A percentile compares a stretch with the other conserved stretches of the same genome.
These are phyloP conservation scores for Bellardia pandia DNA, from an alignment of 2,888 invertebrate genomes.

Conservation along the genomic window DNA sequence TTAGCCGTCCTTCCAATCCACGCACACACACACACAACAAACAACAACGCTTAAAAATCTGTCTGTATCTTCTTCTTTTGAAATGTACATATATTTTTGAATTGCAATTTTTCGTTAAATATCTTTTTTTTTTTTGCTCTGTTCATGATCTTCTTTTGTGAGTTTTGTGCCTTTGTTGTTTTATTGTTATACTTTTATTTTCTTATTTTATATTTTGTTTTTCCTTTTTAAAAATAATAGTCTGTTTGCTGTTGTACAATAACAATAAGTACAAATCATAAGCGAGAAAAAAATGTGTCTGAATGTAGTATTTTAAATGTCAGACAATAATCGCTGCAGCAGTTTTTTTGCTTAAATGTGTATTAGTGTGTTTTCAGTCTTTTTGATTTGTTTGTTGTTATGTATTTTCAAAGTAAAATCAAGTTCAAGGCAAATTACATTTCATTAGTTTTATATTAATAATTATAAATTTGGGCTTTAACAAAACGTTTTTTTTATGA, in stretches of 20 bases:
- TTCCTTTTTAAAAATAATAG: slow-evolving; percentile 12
- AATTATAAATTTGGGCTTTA: slow-evolving; percentile 28
- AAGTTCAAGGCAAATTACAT: slow-evolving; percentile 72
- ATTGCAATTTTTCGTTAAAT: slow-evolving; percentile 1
- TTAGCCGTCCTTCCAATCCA: not conserved
- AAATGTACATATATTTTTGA: too few relatives aligned
- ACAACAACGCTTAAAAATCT: not conserved
- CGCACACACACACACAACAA: not conserved
- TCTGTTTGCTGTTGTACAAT: not conserved
- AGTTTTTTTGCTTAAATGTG: slow-evolving; percentile 32
- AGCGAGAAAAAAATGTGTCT: slow-evolving; percentile 1
- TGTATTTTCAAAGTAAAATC: slow-evolving; percentile 66
- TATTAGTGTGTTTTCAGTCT: slow-evolving; percentile 26
- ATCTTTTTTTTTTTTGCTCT: slow-evolving; percentile 24
- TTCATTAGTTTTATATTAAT: slow-evolving; percentile 52
- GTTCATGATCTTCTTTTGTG: slow-evolving; percentile 33
- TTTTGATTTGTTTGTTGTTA: not conserved
- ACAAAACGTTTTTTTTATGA: not conserved
- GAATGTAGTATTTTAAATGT: slow-evolving; percentile 14
- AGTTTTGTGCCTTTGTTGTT: not conserved
- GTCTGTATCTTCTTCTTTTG: not conserved
- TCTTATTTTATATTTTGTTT: not conserved
- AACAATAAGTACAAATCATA: not conserved
- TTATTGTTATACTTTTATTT: slow-evolving; percentile 3
- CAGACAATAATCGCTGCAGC: slow-evolving; percentile 45